These are phyloP conservation scores for Tupaia chinensis DNA, from an alignment of 2,113 vertebrate genomes.

Conservation along the genomic window DNA sequence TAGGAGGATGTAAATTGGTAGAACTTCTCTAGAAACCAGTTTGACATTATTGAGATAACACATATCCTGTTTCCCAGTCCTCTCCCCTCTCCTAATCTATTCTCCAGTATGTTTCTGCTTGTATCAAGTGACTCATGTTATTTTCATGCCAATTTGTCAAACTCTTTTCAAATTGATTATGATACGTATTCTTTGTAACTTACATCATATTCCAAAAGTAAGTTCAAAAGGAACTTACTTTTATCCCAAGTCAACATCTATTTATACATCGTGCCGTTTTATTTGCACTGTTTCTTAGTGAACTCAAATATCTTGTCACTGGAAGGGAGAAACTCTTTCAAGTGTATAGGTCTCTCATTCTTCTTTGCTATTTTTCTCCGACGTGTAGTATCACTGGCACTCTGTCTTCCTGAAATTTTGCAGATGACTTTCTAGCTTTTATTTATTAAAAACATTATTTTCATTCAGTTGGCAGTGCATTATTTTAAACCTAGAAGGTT, in stretches of 20 bases:
- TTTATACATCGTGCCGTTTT: neutral
- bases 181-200: neutral
- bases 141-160: neutral
- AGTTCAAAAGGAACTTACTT: neutral
- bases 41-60: neutral
- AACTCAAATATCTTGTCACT: neutral
- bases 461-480: neutral
- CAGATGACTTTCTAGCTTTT: neutral
- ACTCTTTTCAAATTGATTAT: neutral
- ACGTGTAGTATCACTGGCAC: neutral
- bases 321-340: neutral
- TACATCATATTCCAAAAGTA: neutral
- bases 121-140: neutral
- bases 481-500: neutral
- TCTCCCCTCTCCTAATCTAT: neutral
- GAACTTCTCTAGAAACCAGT: neutral
- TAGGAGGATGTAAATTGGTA: neutral
- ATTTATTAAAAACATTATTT: neutral
- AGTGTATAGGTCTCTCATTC: neutral
- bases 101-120: neutral
- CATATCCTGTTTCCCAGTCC: neutral
- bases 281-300: neutral
- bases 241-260: neutral
- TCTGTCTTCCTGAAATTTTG: neutral
- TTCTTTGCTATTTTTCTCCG: neutral